These are phyloP conservation scores for Corydoras maculifer DNA, from an alignment of 2,113 vertebrate species.

Conservation along the genomic window DNA sequence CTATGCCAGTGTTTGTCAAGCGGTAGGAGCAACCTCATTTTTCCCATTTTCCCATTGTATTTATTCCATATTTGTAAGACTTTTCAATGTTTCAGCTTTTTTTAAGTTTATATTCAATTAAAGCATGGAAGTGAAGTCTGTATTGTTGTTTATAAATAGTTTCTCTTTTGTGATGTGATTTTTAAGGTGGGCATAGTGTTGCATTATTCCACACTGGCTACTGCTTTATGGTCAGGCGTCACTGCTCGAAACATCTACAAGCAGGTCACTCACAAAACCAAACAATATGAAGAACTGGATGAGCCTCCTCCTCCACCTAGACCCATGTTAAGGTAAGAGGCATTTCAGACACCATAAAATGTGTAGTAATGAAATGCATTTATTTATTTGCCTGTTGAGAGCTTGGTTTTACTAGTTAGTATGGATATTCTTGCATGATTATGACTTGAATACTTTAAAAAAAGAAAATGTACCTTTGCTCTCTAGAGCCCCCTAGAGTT, in stretches of 20 bases:
- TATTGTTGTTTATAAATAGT: background rate
- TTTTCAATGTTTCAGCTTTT: too few species aligned
- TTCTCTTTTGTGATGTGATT: background rate
- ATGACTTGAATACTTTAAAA: too few species aligned
- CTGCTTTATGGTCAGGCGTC: conserved; percentile 89
- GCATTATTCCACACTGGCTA: conserved; percentile 93
- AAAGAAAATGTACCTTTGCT: too few species aligned
- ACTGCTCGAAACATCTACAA: conserved; percentile 97
- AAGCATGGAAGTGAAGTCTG: background rate
- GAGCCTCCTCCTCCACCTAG: conserved; percentile 87
- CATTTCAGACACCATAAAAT: background rate
- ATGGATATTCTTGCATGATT: too few species aligned
- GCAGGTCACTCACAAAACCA: conserved; percentile 89
- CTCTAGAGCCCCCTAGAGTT: too few species aligned
- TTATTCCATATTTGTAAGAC: background rate
- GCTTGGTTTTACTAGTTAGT: too few species aligned
- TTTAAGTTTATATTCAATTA: background rate
- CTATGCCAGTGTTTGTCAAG: conserved; percentile 83
- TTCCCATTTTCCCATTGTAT: background rate
- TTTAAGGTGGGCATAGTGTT: conserved; percentile 88
- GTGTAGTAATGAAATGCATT: background rate
- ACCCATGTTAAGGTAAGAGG: conserved; percentile 88
- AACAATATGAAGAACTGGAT: conserved; percentile 87
- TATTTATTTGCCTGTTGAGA: background rate
- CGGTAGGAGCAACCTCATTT: conserved; percentile 70